phyloP scores from a whole-genome alignment of 92 coral and sea anemone species.

The Palythoa heliodiscus region DNA sequence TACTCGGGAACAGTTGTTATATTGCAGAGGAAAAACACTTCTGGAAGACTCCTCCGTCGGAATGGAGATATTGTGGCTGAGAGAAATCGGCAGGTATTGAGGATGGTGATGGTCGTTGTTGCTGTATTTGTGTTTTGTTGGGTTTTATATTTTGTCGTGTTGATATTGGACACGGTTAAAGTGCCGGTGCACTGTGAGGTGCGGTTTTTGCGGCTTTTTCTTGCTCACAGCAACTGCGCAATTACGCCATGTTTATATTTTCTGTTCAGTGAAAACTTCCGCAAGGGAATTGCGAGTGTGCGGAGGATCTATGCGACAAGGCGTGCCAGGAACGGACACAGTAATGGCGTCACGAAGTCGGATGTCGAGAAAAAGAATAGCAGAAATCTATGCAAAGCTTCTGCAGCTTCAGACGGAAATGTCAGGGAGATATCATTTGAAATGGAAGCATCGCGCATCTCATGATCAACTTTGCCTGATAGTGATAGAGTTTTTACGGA shows the following conservation, averaged over 20 bases:
- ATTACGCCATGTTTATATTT: conserved; percentile 61
- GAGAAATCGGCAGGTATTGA: conserved; percentile 48
- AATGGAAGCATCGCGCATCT: background rate
- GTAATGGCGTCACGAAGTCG: background rate
- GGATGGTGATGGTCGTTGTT: conserved; percentile 60
- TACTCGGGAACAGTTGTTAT: conserved; percentile 39
- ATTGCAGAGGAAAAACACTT: conserved; percentile 8
- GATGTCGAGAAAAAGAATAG: background rate
- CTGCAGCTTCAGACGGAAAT: background rate
- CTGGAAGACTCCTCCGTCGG: background rate
- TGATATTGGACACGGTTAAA: conserved; percentile 23
- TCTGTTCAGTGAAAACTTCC: conserved; percentile 65
- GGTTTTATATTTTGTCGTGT: conserved; percentile 59
- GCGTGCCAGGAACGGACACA: background rate
- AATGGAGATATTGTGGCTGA: background rate
- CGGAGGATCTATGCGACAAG: background rate
- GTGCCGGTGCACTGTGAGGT: conserved; percentile 40
- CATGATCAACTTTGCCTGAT: background rate
- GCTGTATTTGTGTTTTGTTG: conserved; percentile 57
- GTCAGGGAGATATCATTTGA: background rate
- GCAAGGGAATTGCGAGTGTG: conserved; percentile 47
- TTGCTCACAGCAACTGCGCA: conserved; percentile 58
- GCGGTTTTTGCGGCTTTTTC: conserved; percentile 16
- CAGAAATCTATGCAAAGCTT: background rate
- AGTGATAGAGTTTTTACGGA: background rate